A percentile compares a stretch with the other conserved stretches of the same genome.
Conservation (phyloP, 2,888 invertebrate species). For the Eilema sororculum region DNA sequence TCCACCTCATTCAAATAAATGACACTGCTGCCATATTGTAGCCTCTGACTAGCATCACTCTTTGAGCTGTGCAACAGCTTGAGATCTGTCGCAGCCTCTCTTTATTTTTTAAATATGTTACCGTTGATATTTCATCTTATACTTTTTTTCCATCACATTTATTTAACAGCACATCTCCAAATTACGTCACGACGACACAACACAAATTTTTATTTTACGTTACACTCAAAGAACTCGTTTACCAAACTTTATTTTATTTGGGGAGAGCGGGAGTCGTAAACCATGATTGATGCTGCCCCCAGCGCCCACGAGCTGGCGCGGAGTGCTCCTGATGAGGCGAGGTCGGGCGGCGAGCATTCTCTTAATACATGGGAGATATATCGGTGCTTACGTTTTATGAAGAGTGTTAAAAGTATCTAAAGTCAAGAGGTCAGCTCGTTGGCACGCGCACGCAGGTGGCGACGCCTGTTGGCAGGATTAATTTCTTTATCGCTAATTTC, state of each 20-base stretch:
- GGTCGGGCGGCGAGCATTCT: slow-evolving; percentile 15
- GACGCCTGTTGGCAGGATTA: background rate
- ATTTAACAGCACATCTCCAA: background rate
- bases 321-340: slow-evolving; percentile 24
- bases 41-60: background rate
- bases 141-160: too few species aligned
- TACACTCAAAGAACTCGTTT: slow-evolving; percentile 62
- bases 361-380: slow-evolving; percentile 14
- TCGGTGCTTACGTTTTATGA: slow-evolving; percentile 16
- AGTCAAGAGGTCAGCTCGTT: background rate
- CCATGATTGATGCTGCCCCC: slow-evolving; percentile 56
- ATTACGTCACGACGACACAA: slow-evolving; percentile 23
- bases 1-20: too few species aligned
- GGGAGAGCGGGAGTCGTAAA: slow-evolving; percentile 49
- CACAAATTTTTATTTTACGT: slow-evolving; percentile 43
- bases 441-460: background rate
- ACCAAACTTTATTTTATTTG: slow-evolving; percentile 63
- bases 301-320: slow-evolving; percentile 33
- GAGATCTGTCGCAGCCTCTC: background rate
- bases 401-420: background rate
- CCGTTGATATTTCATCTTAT: background rate
- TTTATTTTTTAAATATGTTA: background rate
- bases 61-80: background rate
- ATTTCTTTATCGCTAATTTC: slow-evolving; percentile 1
- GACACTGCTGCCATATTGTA: too few species aligned